These are phyloP conservation scores for Sialia sialis DNA, from an alignment of 2,113 vertebrate genomes.

Conservation along the genomic window DNA sequence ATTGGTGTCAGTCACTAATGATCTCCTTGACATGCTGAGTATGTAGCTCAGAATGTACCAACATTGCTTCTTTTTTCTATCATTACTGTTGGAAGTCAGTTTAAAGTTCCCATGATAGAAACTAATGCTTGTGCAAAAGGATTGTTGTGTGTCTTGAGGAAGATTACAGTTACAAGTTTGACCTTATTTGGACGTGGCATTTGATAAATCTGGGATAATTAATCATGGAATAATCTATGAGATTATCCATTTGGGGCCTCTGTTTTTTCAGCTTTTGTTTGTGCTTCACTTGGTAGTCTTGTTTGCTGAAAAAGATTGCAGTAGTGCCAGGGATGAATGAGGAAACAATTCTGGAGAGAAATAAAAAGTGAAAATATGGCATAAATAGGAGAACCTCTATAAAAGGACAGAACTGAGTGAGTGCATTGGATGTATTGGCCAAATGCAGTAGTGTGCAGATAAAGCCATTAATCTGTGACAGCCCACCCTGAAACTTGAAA, in stretches of 20 bases:
- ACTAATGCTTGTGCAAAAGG: background rate
- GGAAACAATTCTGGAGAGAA: constrained; percentile 3
- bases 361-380: background rate
- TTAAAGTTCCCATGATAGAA: background rate
- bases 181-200: constrained; percentile 30
- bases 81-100: background rate
- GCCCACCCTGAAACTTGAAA: constrained; percentile 35
- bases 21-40: constrained; percentile 3
- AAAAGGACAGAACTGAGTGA: constrained; percentile 38
- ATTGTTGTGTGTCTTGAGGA: background rate
- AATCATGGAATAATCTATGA: constrained; percentile 23
- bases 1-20: constrained; percentile 30
- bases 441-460: constrained; percentile 1
- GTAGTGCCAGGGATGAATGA: background rate
- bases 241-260: constrained; percentile 2
- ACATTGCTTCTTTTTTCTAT: background rate
- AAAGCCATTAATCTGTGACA: background rate
- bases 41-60: background rate
- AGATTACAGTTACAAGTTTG: background rate
- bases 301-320: background rate
- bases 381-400: constrained; percentile 6
- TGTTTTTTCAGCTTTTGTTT: constrained; percentile 10
- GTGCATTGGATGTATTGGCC: background rate
- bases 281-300: background rate
- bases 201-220: constrained; percentile 36